Evolutionary conservation across 2,113 vertebrate genomes (phyloP).

Genomic region (Channa maculata): DNA sequence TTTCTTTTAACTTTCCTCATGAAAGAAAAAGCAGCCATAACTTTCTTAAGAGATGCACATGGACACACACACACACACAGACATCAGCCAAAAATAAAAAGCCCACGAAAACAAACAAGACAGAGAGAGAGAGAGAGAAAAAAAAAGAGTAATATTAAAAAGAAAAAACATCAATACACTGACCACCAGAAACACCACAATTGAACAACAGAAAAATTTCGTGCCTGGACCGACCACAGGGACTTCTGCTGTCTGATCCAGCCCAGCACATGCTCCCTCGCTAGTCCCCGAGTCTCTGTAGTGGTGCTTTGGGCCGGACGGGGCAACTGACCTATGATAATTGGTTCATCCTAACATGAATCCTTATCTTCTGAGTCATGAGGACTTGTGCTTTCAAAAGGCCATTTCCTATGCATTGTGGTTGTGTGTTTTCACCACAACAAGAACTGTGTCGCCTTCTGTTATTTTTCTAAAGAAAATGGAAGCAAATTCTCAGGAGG

Average conservation of each 20-base stretch:
- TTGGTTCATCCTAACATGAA: constrained; percentile 60
- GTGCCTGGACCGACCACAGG: constrained; percentile 43
- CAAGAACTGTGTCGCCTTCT: constrained; percentile 33
- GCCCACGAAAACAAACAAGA: constrained; percentile 46
- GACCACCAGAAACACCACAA: constrained; percentile 53
- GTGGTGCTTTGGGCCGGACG: constrained; percentile 51
- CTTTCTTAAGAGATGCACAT: constrained; percentile 50
- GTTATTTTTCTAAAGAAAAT: constrained; percentile 21
- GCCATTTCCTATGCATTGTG: constrained; percentile 53
- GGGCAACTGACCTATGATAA: constrained; percentile 60
- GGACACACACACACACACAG: constrained; percentile 58
- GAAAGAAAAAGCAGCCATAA: constrained; percentile 70
- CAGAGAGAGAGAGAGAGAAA: constrained; percentile 1
- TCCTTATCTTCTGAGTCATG: constrained; percentile 69
- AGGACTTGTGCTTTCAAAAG: constrained; percentile 56
- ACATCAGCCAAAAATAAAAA: constrained; percentile 54
- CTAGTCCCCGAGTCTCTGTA: constrained; percentile 49
- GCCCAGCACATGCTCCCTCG: constrained; percentile 47
- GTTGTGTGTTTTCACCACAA: constrained; percentile 30
- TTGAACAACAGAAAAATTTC: constrained; percentile 44
- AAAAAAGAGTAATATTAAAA: constrained; percentile 31
- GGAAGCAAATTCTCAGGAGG: neutral
- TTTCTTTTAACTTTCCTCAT: constrained; percentile 68
- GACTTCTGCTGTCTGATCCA: constrained; percentile 66
- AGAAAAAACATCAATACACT: constrained; percentile 52